Evolutionary conservation across 2,888 invertebrate genomes (phyloP), one percentile per base, ranked within the genome.

Genomic region (Galeruca laticollis): DNA sequence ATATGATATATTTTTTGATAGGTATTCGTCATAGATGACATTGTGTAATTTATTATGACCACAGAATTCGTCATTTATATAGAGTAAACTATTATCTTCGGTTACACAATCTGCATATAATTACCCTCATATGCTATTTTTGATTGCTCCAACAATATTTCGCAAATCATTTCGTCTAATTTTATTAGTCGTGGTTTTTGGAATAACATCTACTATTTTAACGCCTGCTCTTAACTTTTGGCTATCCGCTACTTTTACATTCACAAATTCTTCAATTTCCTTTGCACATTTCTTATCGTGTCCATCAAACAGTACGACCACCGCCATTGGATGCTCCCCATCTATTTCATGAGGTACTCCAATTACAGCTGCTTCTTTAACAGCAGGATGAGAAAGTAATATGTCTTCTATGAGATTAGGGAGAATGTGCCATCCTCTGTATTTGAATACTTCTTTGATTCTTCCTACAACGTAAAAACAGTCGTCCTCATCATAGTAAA

Each of bases 401-500:
- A 93, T 78, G 52, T 87, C 89, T 83, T 96, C 96, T 21, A 96
- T 82, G 81, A 95, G 94, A 0, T 94, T 93, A 18, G 96, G 96
- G 8, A 94, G 89, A 2, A 88, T 87, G 76, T 87, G 87, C 80
- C 86, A 81, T 57, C 80, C 84, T 71, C 79, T 85, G 70, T 86
- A 88, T 79, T 87, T 88, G n/a, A 88, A 80, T 26, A 88, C 75
- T 72, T 86, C 81, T 71, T 88, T 88, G 2, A 86, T 81, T 21
- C 87, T 81, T 18, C 87, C 88, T 0, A 86, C 81, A 47, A 86
- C 85, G 76, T 79, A 87, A 63, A 84, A 85, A 74, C 86, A 84
- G 74, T 83, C 82, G 5, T 86, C 80, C 26, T 86, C 84, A 68
- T 88, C 88, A 69, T 86, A 85, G 71, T 85, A 86, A 43, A 85